Evolutionary conservation across 2,888 invertebrate genomes (phyloP).

Genomic region (Agrypnus murinus): DNA sequence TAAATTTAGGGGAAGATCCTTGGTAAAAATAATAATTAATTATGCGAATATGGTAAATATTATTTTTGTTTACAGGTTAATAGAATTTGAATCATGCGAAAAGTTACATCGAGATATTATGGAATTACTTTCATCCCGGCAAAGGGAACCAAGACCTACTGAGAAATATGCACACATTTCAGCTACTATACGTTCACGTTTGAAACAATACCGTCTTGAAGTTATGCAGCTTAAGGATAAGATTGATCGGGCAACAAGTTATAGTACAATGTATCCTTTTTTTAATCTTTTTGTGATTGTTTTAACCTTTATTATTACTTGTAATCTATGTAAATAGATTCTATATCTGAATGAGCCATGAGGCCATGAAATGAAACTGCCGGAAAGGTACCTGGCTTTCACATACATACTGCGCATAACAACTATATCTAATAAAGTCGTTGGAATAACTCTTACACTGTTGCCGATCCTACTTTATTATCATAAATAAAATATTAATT

Average conservation of each 20-base stretch:
- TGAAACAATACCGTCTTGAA: slow-evolving; percentile 78
- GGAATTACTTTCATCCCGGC: slow-evolving; percentile 75
- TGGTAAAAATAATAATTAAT: slow-evolving; percentile 65
- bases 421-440: too few relatives aligned
- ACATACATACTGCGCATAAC: too few relatives aligned
- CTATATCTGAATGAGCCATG: too few relatives aligned
- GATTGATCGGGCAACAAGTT: slow-evolving; percentile 72
- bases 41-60: too few relatives aligned
- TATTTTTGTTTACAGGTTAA: too few relatives aligned
- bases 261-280: slow-evolving; percentile 68
- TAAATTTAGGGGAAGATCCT: slow-evolving; percentile 71
- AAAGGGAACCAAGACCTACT: slow-evolving; percentile 73
- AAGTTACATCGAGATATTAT: slow-evolving; percentile 78
- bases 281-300: slow-evolving; percentile 5
- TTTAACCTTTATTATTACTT: too few relatives aligned
- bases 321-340: too few relatives aligned
- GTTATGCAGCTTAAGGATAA: slow-evolving; percentile 75
- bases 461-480: too few relatives aligned
- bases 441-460: too few relatives aligned
- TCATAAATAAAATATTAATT: too few relatives aligned
- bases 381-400: too few relatives aligned
- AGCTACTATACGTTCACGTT: slow-evolving; percentile 74
- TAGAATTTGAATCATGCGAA: slow-evolving; percentile 80
- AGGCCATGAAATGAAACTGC: too few relatives aligned
- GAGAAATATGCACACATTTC: slow-evolving; percentile 76